A percentile compares a stretch with the other conserved stretches of the same genome.
Conservation (phyloP, 2,888 invertebrate genomes). For the Metellina segmentata region DNA sequence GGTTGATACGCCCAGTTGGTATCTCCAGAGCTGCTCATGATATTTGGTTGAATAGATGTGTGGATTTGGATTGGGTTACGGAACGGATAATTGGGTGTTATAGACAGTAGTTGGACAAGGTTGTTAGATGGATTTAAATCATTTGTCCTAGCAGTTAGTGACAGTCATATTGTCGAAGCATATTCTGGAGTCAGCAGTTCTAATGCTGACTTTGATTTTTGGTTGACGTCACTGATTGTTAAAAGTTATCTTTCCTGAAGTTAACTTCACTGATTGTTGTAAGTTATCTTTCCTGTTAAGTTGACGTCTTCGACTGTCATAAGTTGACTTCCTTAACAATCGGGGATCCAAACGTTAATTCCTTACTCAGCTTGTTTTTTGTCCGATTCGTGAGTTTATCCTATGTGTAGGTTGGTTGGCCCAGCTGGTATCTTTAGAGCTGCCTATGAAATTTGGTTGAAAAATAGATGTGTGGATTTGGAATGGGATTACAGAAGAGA, state of each 20-base stretch:
- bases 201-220: too few relatives aligned
- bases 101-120: background rate
- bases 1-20: constrained; percentile 41
- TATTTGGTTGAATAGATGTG: background rate
- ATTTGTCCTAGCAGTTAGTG: background rate
- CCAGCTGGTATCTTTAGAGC: constrained; percentile 10
- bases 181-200: too few relatives aligned
- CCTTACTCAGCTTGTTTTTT: constrained; percentile 48
- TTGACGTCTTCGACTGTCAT: too few relatives aligned
- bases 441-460: background rate
- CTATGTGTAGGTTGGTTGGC: constrained; percentile 14
- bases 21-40: constrained; percentile 21
- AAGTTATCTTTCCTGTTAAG: too few relatives aligned
- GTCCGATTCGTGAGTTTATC: constrained; percentile 31
- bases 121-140: background rate
- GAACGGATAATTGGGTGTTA: background rate
- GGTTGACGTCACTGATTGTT: too few relatives aligned
- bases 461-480: too few relatives aligned
- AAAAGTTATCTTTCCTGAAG: too few relatives aligned
- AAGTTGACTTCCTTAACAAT: constrained; percentile 41
- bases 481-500: background rate
- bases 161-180: too few relatives aligned
- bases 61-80: background rate
- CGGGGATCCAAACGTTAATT: constrained; percentile 28
- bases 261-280: too few relatives aligned